Evolutionary conservation across 2,888 invertebrate genomes (phyloP), one percentile per base, ranked within the genome.

Genomic region (Tryphoninae sp.): DNA sequence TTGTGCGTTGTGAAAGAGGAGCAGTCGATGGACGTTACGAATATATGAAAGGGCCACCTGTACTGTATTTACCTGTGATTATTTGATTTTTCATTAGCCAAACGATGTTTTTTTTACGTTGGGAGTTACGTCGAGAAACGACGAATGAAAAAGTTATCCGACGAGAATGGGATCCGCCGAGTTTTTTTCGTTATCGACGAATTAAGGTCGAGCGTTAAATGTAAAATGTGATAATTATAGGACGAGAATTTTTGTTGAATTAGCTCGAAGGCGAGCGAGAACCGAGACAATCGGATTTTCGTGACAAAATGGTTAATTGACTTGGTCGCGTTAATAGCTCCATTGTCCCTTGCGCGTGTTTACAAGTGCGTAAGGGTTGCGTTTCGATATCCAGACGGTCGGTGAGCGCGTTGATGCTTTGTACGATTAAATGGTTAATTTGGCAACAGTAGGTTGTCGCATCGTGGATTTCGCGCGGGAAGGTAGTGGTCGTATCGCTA

Each of bases 21-120:
- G 33, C 7, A 6, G 33, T 6, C 33, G 33, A 33, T 33, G 33
- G 33, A 33, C 33, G 33, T 6, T 33, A 1, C 33, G 33, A 6
- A 4, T 33, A 33, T 33, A 33, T 6, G 33, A 33, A 33, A 33
- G 33, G 6, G 33, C 33, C 33, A 33, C 33, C 33, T 33, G 26
- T 26, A 33, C 33, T 6, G 33, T 33, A 33, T 33, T 33, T 33
- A 33, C 33, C 78, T 67, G 65, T 74, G 72, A 81, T 78, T 81
- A 81, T 81, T 81, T 74, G 74, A 64, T 59, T 81, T 78, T 69
- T 64, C 73, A 74, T 78, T 74, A 64, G 33, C 49, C 55, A 64
- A 69, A 78, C 67, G 71, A 59, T 71, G 69, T 67, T 62, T 72
- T 23, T 23, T 33, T 16, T 45, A 64, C 23, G 23, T 33, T 33